Base-by-base conservation (phyloP, 2,113 vertebrate genomes). In the Piliocolobus tephrosceles region DNA sequence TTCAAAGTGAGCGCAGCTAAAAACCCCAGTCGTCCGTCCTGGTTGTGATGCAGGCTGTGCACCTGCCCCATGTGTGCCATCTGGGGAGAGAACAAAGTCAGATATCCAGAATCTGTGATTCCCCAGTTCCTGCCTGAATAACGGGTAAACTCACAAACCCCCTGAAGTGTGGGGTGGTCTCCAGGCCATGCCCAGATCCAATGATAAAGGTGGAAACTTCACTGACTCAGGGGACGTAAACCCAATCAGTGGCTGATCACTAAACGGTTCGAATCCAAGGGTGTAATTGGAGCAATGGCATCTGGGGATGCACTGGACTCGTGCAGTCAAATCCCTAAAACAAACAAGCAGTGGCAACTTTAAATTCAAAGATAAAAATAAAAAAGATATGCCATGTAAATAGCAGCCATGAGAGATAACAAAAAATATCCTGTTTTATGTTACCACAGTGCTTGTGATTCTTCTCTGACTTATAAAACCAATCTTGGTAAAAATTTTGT, bases 201-300 rank as follows among this genome's bases (percentile, higher is more conserved):
- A 5, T 5, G 55, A 9, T 16, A n/a, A 38, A 81, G n/a, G n/a
- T 2, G 11, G 30, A 75, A 73, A 32, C 2, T n/a, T 66, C n/a
- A 2, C 16, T 13, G 57, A 38, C 3, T 43, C 38, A 22, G 11
- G 23, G 18, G 0, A 17, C 17, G 45, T n/a, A 10, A 66, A 2
- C 9, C 72, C 23, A 66, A 1, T 38, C 16, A 20, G 32, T 2
- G 7, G 14, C 30, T 9, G 22, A 45, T 45, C 8, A 57, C 8
- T 82, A 57, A 4, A 18, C 22, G 22, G 30, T 57, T 18, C 0
- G 2, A 7, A 40, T 11, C 30, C 32, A 4, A 35, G n/a, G 7
- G 4, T 27, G 3, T 25, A 30, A 45, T 1, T 1, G 3, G 38
- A 27, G 18, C 0, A 25, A 2, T 38, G n/a, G 16, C 45, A 35